Evolutionary conservation across 2,888 invertebrate genomes (phyloP).

Genomic region (Mythimna vitellina): DNA sequence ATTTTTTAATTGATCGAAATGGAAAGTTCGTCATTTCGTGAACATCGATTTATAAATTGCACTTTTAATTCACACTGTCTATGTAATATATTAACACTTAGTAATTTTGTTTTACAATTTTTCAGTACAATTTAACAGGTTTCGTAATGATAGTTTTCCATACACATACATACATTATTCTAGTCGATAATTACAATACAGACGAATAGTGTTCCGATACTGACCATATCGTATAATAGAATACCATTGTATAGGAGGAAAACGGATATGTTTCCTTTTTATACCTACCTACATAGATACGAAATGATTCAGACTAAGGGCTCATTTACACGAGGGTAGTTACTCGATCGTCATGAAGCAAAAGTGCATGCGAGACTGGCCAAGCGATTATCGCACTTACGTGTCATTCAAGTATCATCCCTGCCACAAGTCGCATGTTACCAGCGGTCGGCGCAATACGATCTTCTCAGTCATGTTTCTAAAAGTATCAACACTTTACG

Average conservation of each 20-base stretch:
- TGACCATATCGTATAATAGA: neutral
- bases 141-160: conserved; percentile 10
- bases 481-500: no score
- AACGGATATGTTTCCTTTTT: conserved; percentile 34
- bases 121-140: conserved; percentile 25
- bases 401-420: no score
- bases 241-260: conserved; percentile 22
- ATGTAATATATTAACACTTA: conserved; percentile 2
- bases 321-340: conserved; percentile 14
- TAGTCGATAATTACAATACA: conserved; percentile 37
- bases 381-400: no score
- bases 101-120: conserved; percentile 25
- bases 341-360: neutral
- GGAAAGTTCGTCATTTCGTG: conserved; percentile 10
- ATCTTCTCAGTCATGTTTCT: no score
- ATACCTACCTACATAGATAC: conserved; percentile 20
- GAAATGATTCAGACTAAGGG: conserved; percentile 1
- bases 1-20: conserved; percentile 26
- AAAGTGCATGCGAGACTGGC: neutral
- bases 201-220: conserved; percentile 23
- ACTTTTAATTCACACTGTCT: conserved; percentile 13
- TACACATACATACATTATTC: conserved; percentile 36
- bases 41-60: conserved; percentile 26
- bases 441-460: no score
- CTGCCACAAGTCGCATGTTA: no score